Percentiles rank a stretch among this genome's conserved stretches.
Conservation (phyloP, 2,797 vertebrate species). For the Natrix natrix region DNA sequence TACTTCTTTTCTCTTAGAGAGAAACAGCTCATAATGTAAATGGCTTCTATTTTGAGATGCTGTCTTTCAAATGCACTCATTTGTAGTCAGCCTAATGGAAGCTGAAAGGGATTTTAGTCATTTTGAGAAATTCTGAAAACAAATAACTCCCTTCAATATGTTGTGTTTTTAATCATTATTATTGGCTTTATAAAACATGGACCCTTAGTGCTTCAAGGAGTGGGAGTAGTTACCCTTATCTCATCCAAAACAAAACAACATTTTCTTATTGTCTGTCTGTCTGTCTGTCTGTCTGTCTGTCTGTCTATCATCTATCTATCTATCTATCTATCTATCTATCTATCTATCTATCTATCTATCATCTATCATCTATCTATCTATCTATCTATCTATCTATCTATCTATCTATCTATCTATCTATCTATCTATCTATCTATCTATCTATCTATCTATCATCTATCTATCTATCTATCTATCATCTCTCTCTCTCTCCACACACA, state of each 20-base stretch:
- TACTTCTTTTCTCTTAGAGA: background rate
- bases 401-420: too few relatives aligned
- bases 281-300: background rate
- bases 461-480: too few relatives aligned
- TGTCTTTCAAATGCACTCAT: background rate
- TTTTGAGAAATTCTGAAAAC: background rate
- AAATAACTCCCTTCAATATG: background rate
- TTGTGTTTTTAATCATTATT: background rate
- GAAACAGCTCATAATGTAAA: background rate
- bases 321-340: too few relatives aligned
- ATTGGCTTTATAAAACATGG: background rate
- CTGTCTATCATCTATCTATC: too few relatives aligned
- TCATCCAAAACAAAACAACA: background rate
- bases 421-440: too few relatives aligned
- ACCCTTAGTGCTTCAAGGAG: background rate
- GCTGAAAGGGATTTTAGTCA: background rate
- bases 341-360: too few relatives aligned
- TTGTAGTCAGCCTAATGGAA: background rate
- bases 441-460: too few relatives aligned
- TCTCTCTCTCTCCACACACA: too few relatives aligned
- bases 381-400: too few relatives aligned
- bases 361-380: too few relatives aligned
- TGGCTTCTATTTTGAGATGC: background rate
- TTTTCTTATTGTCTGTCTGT: background rate
- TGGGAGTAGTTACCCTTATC: background rate